Base-by-base conservation (phyloP, 2,113 vertebrate genomes). In the Piliocolobus tephrosceles region DNA sequence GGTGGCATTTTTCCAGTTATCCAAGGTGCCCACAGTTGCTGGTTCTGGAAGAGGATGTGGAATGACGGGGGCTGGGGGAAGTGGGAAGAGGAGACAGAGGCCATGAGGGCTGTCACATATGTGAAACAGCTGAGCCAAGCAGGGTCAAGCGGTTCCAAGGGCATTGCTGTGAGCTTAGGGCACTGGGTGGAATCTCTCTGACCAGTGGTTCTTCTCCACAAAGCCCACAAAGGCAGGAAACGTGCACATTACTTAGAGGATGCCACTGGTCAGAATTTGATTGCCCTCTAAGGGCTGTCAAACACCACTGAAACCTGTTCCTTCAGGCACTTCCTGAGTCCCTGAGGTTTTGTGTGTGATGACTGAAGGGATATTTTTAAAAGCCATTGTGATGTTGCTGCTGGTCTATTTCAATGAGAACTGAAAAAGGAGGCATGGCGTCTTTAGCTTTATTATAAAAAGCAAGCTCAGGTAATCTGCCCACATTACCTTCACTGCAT, bases 11-110 rank as follows among this genome's bases (percentile, higher is more conserved):
- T 87, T 58, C 81, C 40, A 38, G 23, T 73, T 93, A 70, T 75
- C 47, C 38, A 40, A 90, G 91, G 38, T 85, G n/a, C 82, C 35
- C 38, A 32, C 43, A 93, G 90, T 88, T 90, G 91, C 50, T 93
- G 64, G 25, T 72, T 80, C 32, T 13, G 78, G 80, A 93, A 91
- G 72, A 95, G 7, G 45, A 58, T 61, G 43, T 50, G 81, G 55
- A 85, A 88, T 43, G 45, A 52, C 1, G 1, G 58, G 16, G 80
- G 38, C 52, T 25, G 17, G 52, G n/a, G 27, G 17, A 14, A 17
- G 22, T 4, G 30, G 47, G 79, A 30, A 16, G 66, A 47, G 43
- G 40, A 58, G 57, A 14, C 25, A 22, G 64, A 45, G 27, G 58
- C 66, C 30, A 6, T 0, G 25, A 68, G 47, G 38, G 3, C 25